Base-by-base conservation (phyloP, 1,140 invertebrate species). In the Danaus plexippus region DNA sequence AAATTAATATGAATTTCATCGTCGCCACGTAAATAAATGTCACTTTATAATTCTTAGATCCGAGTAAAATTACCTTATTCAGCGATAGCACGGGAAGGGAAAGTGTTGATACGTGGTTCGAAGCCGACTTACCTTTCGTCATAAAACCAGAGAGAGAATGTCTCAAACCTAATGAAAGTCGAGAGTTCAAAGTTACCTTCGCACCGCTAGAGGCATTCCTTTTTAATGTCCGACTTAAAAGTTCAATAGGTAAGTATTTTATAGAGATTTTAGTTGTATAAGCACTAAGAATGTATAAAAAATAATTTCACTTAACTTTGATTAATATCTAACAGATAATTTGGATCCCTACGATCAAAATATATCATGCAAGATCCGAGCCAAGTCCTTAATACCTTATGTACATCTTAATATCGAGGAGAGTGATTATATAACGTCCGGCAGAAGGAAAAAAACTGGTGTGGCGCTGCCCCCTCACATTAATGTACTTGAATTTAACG, bases 341-440 rank as follows among this genome's bases (percentile, higher is more conserved):
- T 69, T 87, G 41, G 81, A 82, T 58, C 80, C 84, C 2, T 77
- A 82, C 22, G 79, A 85, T 54, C 69, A 75, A 43, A 80, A 79
- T 59, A 65, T 75, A 47, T 66, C 60, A 4, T 81, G 77, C 56
- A 84, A 75, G 62, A 75, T 87, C 50, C 64, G 52, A 54, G 84
- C 76, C 0, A 78, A 79, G 60, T 88, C 88, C 40, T 61, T 90
- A 43, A 72, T 89, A 4, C 88, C 89, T 0, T 89, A 89, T 62
- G 88, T 85, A 57, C 88, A 90, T 58, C 80, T 90, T 48, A 88
- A 89, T 57, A 74, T 89, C 22, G 78, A 87, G 56, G 83, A 89
- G 52, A 89, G 84, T 52, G 86, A 89, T 67, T 89, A 90, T 69
- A 61, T 89, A 41, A 80, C 74, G 2, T 82, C 77, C 9, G 79